Percentiles rank a stretch among this genome's conserved stretches.
Evolutionary conservation across 2,888 invertebrate species (phyloP).

Genomic region (Altica lythri): DNA sequence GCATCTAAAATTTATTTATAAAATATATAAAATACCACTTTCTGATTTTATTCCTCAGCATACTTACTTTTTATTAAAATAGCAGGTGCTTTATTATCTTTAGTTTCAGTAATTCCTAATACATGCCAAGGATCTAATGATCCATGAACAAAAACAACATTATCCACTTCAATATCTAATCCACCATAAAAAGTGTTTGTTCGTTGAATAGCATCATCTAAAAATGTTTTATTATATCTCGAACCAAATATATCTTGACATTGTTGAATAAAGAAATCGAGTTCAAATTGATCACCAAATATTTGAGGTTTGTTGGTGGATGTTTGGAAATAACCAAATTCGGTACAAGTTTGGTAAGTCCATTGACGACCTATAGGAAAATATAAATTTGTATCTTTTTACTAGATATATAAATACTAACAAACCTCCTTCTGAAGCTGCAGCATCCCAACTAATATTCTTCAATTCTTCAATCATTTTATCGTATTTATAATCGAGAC

Average conservation of each 20-base stretch:
- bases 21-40: not conserved
- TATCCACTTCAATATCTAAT: constrained; percentile 68
- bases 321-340: constrained; percentile 95
- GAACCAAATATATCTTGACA: constrained; percentile 83
- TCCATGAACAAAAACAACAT: constrained; percentile 86
- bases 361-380: constrained; percentile 76
- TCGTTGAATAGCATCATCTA: constrained; percentile 66
- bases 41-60: not conserved
- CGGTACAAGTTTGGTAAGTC: constrained; percentile 94
- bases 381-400: no score
- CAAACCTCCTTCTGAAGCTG: constrained; percentile 68
- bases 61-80: constrained; percentile 73
- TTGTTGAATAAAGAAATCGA: constrained; percentile 78
- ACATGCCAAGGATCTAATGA: constrained; percentile 90
- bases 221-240: constrained; percentile 67
- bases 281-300: constrained; percentile 77
- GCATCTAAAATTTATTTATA: constrained; percentile 74
- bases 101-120: constrained; percentile 69
- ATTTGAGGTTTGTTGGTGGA: constrained; percentile 67
- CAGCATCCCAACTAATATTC: constrained; percentile 69
- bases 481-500: constrained; percentile 82
- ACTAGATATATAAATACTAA: no score
- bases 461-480: constrained; percentile 73
- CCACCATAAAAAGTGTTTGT: constrained; percentile 85
- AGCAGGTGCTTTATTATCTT: constrained; percentile 65